Evolutionary conservation across 2,888 invertebrate species (phyloP).

Genomic region (Hemicrepidius hirtus): DNA sequence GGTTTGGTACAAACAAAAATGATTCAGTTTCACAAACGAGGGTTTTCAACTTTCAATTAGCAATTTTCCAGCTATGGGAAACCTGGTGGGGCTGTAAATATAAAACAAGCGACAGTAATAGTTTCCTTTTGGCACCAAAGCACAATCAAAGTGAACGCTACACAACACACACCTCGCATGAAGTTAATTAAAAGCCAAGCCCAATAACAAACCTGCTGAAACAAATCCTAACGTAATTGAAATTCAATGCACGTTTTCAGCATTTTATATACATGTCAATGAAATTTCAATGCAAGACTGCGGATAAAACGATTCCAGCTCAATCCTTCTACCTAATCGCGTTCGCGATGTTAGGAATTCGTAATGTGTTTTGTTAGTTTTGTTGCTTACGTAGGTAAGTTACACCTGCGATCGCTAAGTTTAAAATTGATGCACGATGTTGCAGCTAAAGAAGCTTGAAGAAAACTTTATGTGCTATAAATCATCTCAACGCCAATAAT

Average conservation of each 20-base stretch:
- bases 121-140: neutral
- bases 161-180: slow-evolving; percentile 15
- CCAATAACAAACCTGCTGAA: slow-evolving; percentile 31
- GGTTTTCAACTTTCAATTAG: neutral
- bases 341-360: slow-evolving; percentile 41
- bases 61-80: neutral
- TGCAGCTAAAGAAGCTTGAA: neutral
- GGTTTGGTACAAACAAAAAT: too few relatives aligned
- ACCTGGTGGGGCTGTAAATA: too few relatives aligned
- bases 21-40: too few relatives aligned
- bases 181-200: slow-evolving; percentile 45
- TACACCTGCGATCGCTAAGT: slow-evolving; percentile 27
- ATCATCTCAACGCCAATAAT: neutral
- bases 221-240: slow-evolving; percentile 48
- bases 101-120: neutral
- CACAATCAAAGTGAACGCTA: neutral
- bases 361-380: slow-evolving; percentile 37
- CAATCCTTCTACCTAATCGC: slow-evolving; percentile 48
- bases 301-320: slow-evolving; percentile 43
- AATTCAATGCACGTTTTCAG: slow-evolving; percentile 49
- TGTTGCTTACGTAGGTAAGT: slow-evolving; percentile 23
- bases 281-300: slow-evolving; percentile 49
- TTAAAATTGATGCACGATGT: slow-evolving; percentile 22
- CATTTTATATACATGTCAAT: slow-evolving; percentile 52
- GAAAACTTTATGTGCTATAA: slow-evolving; percentile 7